These are phyloP conservation scores for Trilocha varians DNA, from an alignment of 2,888 invertebrate species.

Conservation along the genomic window DNA sequence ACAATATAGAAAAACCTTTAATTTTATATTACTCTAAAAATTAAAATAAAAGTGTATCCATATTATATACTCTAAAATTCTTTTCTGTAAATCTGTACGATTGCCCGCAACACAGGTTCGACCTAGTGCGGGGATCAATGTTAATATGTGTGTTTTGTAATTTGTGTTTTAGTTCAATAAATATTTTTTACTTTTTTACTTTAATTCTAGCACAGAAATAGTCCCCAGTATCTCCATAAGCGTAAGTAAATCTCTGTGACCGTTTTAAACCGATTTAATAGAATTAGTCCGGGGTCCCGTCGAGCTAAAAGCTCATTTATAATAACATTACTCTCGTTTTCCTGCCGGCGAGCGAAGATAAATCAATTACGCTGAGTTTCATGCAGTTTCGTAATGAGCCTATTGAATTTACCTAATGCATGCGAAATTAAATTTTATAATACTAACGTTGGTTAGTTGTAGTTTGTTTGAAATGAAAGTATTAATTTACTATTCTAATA, in stretches of 20 bases:
- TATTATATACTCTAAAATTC: too few relatives aligned
- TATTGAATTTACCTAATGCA: constrained; percentile 16
- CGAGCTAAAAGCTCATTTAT: constrained; percentile 47
- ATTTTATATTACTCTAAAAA: neutral
- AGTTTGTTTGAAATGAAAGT: neutral
- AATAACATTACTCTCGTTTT: constrained; percentile 49
- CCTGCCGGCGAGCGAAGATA: constrained; percentile 30
- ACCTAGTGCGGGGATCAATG: too few relatives aligned
- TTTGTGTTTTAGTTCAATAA: too few relatives aligned
- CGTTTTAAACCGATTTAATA: constrained; percentile 38
- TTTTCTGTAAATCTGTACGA: too few relatives aligned
- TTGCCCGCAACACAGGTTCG: too few relatives aligned
- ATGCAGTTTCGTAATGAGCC: constrained; percentile 26
- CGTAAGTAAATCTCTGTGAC: constrained; percentile 10
- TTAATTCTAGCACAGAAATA: too few relatives aligned
- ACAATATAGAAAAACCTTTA: too few relatives aligned
- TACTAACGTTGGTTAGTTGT: neutral
- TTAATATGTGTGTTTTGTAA: too few relatives aligned
- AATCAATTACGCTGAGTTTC: constrained; percentile 40
- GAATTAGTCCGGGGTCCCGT: constrained; percentile 33
- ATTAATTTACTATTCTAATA: too few relatives aligned
- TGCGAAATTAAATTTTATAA: neutral
- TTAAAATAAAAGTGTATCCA: too few relatives aligned
- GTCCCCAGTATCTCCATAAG: neutral
- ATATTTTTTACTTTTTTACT: too few relatives aligned